phyloP scores from a whole-genome alignment of 2,888 invertebrate species.

The Neria commutata region DNA sequence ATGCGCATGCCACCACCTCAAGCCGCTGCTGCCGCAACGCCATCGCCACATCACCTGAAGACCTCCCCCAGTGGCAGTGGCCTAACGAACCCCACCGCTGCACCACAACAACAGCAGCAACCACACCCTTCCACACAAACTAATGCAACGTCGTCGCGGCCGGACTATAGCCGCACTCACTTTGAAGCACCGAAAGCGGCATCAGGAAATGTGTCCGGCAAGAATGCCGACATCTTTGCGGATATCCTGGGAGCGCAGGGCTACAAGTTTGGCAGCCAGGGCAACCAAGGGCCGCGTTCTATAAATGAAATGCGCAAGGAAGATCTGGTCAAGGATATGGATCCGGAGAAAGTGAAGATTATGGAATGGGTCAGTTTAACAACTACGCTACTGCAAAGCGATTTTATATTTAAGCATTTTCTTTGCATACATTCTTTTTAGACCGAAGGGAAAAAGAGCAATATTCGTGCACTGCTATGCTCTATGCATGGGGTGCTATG shows the following conservation, averaged over 20 bases:
- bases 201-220: slow-evolving; percentile 35
- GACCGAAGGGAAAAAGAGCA: slow-evolving; percentile 95
- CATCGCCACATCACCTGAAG: slow-evolving; percentile 52
- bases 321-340: slow-evolving; percentile 84
- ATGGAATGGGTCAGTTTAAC: slow-evolving; percentile 75
- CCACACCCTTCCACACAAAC: slow-evolving; percentile 9
- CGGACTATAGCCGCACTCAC: slow-evolving; percentile 73
- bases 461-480: slow-evolving; percentile 93
- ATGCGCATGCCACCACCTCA: slow-evolving; percentile 50
- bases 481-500: slow-evolving; percentile 93
- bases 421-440: slow-evolving; percentile 51
- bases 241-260: slow-evolving; percentile 90
- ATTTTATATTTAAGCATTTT: too few relatives aligned
- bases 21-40: slow-evolving; percentile 55
- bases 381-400: too few relatives aligned
- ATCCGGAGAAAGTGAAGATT: slow-evolving; percentile 86
- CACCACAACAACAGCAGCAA: slow-evolving; percentile 25
- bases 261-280: slow-evolving; percentile 80
- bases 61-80: slow-evolving; percentile 36
- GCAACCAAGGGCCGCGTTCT: slow-evolving; percentile 78
- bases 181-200: slow-evolving; percentile 65
- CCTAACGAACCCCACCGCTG: slow-evolving; percentile 20
- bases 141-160: slow-evolving; percentile 33
- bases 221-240: slow-evolving; percentile 77
- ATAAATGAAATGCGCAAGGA: slow-evolving; percentile 93